Evolutionary conservation across 2,113 vertebrate species (phyloP).

Genomic region (Ptychochromis oligacanthus): DNA sequence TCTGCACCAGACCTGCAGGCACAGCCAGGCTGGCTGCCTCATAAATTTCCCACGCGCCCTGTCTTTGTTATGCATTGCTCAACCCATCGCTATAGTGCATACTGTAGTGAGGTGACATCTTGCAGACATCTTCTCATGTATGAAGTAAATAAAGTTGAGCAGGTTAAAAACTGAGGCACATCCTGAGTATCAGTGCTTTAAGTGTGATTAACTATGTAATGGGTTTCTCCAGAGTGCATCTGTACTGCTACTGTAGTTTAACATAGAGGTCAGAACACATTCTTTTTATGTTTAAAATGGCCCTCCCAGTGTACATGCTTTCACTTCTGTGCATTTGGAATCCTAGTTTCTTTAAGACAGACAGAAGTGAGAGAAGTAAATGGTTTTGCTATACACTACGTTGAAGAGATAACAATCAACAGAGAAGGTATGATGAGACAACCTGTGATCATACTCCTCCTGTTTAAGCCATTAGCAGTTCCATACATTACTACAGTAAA

Average conservation of each 20-base stretch:
- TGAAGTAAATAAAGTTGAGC: conserved; percentile 29
- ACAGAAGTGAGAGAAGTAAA: background rate
- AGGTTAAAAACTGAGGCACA: conserved; percentile 6
- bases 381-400: fast-evolving
- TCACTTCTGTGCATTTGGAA: background rate
- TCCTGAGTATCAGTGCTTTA: background rate
- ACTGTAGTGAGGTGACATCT: background rate
- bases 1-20: conserved; percentile 56
- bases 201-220: background rate
- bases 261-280: background rate
- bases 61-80: conserved; percentile 53
- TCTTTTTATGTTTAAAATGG: background rate
- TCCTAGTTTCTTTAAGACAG: too few species aligned
- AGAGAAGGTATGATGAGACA: background rate
- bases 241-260: background rate
- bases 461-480: background rate
- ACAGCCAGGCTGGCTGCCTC: conserved; percentile 41
- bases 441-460: background rate
- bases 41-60: conserved; percentile 52
- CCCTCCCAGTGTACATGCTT: fast-evolving
- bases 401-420: background rate
- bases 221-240: background rate
- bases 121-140: conserved; percentile 3
- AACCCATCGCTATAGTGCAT: conserved; percentile 9
- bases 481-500: background rate